phyloP scores from a whole-genome alignment of 1,140 invertebrate species.

The Cyrtorhinus lividipennis region DNA sequence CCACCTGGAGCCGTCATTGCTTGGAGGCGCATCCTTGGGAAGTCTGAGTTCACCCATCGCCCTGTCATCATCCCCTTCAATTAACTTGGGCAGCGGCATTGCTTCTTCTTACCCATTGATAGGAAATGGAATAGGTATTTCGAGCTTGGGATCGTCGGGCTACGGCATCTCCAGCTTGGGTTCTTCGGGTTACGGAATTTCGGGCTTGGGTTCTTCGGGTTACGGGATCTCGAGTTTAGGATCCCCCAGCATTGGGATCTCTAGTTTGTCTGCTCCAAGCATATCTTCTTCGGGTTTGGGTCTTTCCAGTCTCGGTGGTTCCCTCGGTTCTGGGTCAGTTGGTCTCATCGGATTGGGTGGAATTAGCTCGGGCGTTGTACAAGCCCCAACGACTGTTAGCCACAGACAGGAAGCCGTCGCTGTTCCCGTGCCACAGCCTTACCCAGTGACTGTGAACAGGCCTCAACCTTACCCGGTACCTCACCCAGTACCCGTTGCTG shows the following conservation, averaged over 20 bases:
- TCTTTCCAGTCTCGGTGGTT: not conserved
- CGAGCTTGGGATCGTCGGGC: not conserved
- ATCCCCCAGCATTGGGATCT: not conserved
- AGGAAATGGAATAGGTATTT: not conserved
- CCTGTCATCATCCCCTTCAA: not conserved
- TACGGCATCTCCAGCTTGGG: not conserved
- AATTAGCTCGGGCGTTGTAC: not conserved
- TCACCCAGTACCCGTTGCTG: conserved; percentile 17
- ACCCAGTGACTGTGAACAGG: conserved; percentile 24
- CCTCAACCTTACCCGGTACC: conserved; percentile 14
- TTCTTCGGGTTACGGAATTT: not conserved
- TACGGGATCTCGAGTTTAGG: not conserved
- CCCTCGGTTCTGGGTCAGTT: not conserved
- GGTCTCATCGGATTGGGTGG: not conserved
- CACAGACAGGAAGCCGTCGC: conserved; percentile 25
- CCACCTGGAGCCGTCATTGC: not conserved
- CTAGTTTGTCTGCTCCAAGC: not conserved
- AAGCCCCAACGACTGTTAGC: conserved; percentile 3
- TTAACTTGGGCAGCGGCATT: not conserved
- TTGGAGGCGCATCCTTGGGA: not conserved
- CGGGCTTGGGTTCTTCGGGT: not conserved
- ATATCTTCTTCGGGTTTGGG: not conserved
- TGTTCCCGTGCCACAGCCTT: conserved; percentile 29
- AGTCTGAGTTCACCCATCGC: not conserved
- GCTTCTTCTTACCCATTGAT: not conserved